phyloP scores from a whole-genome alignment of 2,797 vertebrate species.

The Muscicapa striata region DNA sequence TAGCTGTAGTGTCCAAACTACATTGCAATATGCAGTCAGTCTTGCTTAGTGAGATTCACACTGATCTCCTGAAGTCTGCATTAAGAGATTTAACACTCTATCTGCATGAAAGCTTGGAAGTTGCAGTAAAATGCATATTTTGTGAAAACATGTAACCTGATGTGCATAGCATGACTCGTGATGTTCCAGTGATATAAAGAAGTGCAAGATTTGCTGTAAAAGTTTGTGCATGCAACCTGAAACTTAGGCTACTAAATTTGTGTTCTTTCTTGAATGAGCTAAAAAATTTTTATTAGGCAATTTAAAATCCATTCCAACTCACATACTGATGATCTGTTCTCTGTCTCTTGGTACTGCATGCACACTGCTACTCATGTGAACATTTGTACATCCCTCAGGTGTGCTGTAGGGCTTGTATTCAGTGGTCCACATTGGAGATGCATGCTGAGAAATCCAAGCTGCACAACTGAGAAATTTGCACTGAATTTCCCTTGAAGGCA shows the following conservation, averaged over 20 bases:
- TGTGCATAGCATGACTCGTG: not conserved
- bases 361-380: not conserved
- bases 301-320: not conserved
- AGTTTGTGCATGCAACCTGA: not conserved
- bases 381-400: not conserved
- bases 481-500: not conserved
- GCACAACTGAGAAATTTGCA: not conserved
- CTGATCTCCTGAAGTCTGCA: not conserved
- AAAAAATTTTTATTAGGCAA: not conserved
- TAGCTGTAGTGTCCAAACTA: not conserved
- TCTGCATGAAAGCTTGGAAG: not conserved
- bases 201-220: not conserved
- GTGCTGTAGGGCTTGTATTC: not conserved
- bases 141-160: not conserved
- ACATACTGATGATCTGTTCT: not conserved
- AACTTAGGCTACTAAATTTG: not conserved
- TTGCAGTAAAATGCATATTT: not conserved
- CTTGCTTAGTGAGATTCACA: not conserved
- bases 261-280: not conserved
- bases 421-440: not conserved
- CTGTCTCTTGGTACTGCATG: not conserved
- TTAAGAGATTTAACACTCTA: not conserved
- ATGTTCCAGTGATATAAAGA: not conserved
- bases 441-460: not conserved
- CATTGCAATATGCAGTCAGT: not conserved